Conservation (phyloP, 2,797 vertebrate species). For the Phalloptychus januarius region DNA sequence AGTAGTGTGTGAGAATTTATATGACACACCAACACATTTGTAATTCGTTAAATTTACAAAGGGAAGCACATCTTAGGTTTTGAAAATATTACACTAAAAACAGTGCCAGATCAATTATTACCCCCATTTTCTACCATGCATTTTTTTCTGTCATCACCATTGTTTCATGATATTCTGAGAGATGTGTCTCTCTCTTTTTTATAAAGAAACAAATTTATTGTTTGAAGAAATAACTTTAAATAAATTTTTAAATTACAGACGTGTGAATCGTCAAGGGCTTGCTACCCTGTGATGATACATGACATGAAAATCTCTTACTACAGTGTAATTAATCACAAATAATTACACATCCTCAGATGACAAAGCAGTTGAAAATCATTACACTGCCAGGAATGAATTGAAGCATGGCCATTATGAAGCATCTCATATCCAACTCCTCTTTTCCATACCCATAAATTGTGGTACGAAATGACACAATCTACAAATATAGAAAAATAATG, state of each 20-base stretch:
- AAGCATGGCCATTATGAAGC: neutral
- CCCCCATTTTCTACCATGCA: neutral
- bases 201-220: neutral
- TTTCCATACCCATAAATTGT: neutral
- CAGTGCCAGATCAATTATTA: neutral
- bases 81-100: constrained; percentile 15
- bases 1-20: neutral
- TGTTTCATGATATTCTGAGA: neutral
- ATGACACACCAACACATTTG: neutral
- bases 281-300: neutral
- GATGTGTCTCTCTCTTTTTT: neutral
- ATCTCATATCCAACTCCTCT: neutral
- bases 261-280: neutral
- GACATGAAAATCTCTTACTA: neutral
- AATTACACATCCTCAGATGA: neutral
- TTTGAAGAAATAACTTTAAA: neutral
- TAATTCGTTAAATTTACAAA: neutral
- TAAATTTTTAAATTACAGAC: neutral
- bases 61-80: neutral
- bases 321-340: neutral
- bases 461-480: neutral
- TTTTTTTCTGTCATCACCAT: neutral
- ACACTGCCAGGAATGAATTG: neutral
- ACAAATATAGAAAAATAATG: neutral
- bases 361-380: neutral